These are phyloP conservation scores for Nothobranchius furzeri DNA, from an alignment of 2,113 vertebrate species.

Conservation along the genomic window DNA sequence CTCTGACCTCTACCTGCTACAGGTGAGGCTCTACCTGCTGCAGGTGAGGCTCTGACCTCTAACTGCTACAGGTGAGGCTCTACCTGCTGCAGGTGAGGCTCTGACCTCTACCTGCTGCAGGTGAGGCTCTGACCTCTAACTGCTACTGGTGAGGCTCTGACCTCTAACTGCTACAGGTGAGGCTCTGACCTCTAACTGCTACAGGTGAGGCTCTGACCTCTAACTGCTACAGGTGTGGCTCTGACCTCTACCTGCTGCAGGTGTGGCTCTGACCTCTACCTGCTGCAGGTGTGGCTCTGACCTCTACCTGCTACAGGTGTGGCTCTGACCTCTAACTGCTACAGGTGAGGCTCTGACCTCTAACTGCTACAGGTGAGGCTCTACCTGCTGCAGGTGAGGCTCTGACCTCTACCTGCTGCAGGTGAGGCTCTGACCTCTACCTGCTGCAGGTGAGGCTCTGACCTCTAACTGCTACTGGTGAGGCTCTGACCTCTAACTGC, in stretches of 20 bases:
- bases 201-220: too few species aligned
- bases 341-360: slow-evolving; percentile 82
- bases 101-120: slow-evolving; percentile 85
- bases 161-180: slow-evolving; percentile 84
- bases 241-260: slow-evolving; percentile 82
- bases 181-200: slow-evolving; percentile 21
- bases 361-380: too few species aligned
- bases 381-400: too few species aligned
- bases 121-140: slow-evolving; percentile 81
- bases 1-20: slow-evolving; percentile 89
- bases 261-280: slow-evolving; percentile 87
- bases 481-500: too few species aligned
- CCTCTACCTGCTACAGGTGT: slow-evolving; percentile 84
- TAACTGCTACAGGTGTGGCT: slow-evolving; percentile 77
- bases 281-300: too few species aligned
- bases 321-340: slow-evolving; percentile 81
- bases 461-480: too few species aligned
- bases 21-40: slow-evolving; percentile 75
- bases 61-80: not conserved
- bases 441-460: slow-evolving; percentile 88
- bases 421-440: slow-evolving; percentile 83
- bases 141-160: slow-evolving; percentile 38
- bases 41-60: not conserved
- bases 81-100: not conserved
- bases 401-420: slow-evolving; percentile 91